Evolutionary conservation across 1,140 invertebrate genomes (phyloP), one percentile per base, ranked within the genome.

Genomic region (Adelges cooleyi): DNA sequence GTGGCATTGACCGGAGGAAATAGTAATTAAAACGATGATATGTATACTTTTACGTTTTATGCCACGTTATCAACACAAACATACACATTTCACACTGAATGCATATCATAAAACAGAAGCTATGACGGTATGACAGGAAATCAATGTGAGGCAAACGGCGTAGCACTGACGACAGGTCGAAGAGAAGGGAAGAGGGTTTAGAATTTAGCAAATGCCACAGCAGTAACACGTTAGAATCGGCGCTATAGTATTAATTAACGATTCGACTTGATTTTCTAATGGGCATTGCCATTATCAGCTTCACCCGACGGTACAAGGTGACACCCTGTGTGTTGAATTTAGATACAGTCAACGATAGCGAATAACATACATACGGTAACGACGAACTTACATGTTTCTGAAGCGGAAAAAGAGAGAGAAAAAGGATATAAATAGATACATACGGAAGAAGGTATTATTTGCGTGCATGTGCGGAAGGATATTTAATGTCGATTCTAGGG

Each of bases 161-260:
- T 38, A 38, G 40, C 36, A 40, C 6, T 15, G 40, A 38, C 52
- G 23, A 40, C 10, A 11, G 18, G 1, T 15, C 15, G 20, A 18
- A 11, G 29, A 38, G 33, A n/a, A 1, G 20, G 3, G 23, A 36
- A 53, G 27, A 10, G 13, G n/a, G 6, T 18, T 18, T 54, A 15
- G 36, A 54, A 38, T 54, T 54, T 54, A 40, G 10, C 20, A 40
- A 22, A n/a, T 13, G 11, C 3, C 8, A 20, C 23, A 8, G 51
- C 17, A n/a, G n/a, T n/a, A n/a, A n/a, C n/a, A n/a, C n/a, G n/a
- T n/a, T n/a, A n/a, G n/a, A n/a, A n/a, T 13, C 8, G 4, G 29
- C 22, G 18, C 40, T 40, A 22, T 54, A 18, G 20, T 54, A 38
- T 54, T 54, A 54, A 54, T 54, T 40, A 54, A 54, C 13, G 18